A percentile compares a stretch with the other conserved stretches of the same genome.
Evolutionary conservation across 2,797 vertebrate genomes (phyloP).

Genomic region (Threskiornis aethiopicus): DNA sequence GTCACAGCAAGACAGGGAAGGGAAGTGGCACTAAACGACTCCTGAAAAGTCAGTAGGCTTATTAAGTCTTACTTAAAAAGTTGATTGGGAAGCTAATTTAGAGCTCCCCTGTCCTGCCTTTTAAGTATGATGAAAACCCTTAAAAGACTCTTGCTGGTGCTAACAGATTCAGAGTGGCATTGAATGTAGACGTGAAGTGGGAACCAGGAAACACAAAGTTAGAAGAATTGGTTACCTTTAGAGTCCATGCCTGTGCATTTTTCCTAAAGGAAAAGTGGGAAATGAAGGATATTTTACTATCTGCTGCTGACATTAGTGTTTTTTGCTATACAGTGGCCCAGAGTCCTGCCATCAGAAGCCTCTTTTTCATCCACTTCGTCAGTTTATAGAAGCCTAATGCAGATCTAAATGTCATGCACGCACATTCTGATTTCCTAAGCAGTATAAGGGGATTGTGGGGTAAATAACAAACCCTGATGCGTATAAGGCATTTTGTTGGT

Average conservation of each 20-base stretch:
- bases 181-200: neutral
- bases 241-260: neutral
- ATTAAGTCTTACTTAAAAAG: conserved; percentile 66
- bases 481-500: neutral
- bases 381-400: neutral
- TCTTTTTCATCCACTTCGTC: neutral
- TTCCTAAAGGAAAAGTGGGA: neutral
- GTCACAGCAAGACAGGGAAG: conserved; percentile 68
- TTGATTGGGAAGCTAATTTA: conserved; percentile 65
- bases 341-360: neutral
- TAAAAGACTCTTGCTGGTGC: conserved; percentile 38
- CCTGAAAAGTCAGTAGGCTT: conserved; percentile 60
- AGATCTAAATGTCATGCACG: neutral
- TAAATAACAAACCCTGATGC: neutral
- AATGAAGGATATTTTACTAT: neutral
- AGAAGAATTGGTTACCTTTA: neutral
- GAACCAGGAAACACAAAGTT: conserved; percentile 16
- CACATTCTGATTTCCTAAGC: neutral
- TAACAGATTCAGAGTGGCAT: conserved; percentile 35
- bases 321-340: neutral
- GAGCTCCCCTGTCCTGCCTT: conserved; percentile 51
- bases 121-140: conserved; percentile 60
- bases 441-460: neutral
- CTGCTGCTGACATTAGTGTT: neutral
- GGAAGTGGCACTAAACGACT: conserved; percentile 64